Evolutionary conservation across 2,888 invertebrate species (phyloP).

Genomic region (Agrotis clavis): DNA sequence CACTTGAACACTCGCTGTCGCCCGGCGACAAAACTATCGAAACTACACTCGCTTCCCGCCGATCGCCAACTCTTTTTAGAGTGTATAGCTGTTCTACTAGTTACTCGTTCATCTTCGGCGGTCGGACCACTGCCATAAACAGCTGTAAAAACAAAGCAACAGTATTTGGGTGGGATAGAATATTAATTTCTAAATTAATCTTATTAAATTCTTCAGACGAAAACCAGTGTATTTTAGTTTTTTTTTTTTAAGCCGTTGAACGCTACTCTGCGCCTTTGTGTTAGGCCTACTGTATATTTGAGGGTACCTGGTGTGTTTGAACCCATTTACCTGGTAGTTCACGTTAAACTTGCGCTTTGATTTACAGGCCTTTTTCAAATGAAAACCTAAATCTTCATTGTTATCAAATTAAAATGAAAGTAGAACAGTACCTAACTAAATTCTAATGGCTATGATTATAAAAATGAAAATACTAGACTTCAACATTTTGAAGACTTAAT

Average conservation of each 20-base stretch:
- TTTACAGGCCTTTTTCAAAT: slow-evolving; percentile 18
- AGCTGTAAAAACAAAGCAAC: no score
- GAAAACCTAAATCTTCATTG: background rate
- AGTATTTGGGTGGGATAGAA: no score
- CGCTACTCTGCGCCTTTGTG: background rate
- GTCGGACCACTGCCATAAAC: no score
- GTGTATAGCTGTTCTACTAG: no score
- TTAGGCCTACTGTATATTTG: background rate
- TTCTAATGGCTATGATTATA: slow-evolving; percentile 19
- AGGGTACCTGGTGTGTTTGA: slow-evolving; percentile 27
- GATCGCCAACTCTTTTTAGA: no score
- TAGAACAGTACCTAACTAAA: background rate
- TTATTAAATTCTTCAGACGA: no score
- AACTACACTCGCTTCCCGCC: no score
- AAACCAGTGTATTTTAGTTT: no score
- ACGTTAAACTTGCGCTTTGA: slow-evolving; percentile 22
- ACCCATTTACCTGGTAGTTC: slow-evolving; percentile 26
- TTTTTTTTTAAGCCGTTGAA: background rate
- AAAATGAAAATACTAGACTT: slow-evolving; percentile 20
- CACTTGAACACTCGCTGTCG: no score
- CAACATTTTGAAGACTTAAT: slow-evolving; percentile 15
- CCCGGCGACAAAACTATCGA: no score
- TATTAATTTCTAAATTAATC: no score
- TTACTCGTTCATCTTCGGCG: no score
- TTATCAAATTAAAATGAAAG: slow-evolving; percentile 8